Evolutionary conservation across 2,888 invertebrate genomes (phyloP), one percentile per base, ranked within the genome.

Genomic region (Lochmaea crataegi): DNA sequence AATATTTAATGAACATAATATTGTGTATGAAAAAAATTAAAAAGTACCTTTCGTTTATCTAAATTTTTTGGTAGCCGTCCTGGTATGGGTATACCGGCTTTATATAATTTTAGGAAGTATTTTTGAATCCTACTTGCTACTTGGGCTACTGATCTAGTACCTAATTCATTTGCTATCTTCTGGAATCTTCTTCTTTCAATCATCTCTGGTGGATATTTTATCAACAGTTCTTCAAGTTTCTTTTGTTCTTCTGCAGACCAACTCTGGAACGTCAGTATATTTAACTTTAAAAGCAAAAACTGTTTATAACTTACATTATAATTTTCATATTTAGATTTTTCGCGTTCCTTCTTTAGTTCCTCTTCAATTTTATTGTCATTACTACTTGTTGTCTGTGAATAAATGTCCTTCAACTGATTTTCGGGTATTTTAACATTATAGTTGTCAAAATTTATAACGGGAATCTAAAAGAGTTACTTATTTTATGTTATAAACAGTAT

Each of bases 181-280:
- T 91, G 91, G 88, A 94, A 97, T 41, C 97, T 88, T 71, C 91
- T 89, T 83, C 94, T 93, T 88, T 96, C 96, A 11, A 96, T 89
- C 57, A 93, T 91, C 86, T 97, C 97, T 9, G 95, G 94, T 0
- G 97, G 97, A 87, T 92, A 96, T 82, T 94, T 90, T 71, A 93
- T 88, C 41, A 97, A 88, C 53, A 97, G 87, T 85, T 96, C 94
- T 84, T 97, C 97, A 18, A 97, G 87, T 16, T 94, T 89, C 78
- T 93, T 92, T 83, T 97, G 97, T 84, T 97, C 97, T 80, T 96
- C 96, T n/a, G 91, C 90, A 0, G 95, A 94, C 97, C 97, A 97
- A 11, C 93, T 83, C 82, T 87, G 76, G 57, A 78, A 80, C 11
- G 11, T 41, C 22, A n/a, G 61, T 38, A 51, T 73, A 64, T 56